Conservation (phyloP, 2,888 invertebrate species). For the Acleris holmiana region DNA sequence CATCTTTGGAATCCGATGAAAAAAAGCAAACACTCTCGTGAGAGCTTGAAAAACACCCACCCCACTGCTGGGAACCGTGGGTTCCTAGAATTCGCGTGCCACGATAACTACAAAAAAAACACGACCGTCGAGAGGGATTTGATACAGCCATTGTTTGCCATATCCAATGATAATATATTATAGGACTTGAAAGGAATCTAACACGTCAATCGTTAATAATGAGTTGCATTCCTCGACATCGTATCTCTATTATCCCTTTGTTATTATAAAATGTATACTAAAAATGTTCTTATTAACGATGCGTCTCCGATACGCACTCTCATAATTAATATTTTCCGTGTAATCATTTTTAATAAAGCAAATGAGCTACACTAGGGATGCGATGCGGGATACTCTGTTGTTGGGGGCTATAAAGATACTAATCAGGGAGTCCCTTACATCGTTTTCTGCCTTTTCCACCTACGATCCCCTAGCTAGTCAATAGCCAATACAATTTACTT, state of each 20-base stretch:
- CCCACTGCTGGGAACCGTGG: constrained; percentile 73
- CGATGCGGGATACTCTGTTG: too few species aligned
- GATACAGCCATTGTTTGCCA: constrained; percentile 52
- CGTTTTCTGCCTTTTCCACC: not conserved
- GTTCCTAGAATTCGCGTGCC: constrained; percentile 82
- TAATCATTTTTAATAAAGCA: too few species aligned
- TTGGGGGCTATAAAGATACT: not conserved
- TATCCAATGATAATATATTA: constrained; percentile 40
- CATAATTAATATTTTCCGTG: too few species aligned
- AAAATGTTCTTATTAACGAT: too few species aligned
- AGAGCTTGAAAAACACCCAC: constrained; percentile 63
- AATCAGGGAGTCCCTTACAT: not conserved
- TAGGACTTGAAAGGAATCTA: constrained; percentile 21
- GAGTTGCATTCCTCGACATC: constrained; percentile 30
- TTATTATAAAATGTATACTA: not conserved
- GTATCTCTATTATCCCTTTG: constrained; percentile 24
- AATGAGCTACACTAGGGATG: too few species aligned
- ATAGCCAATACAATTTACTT: constrained; percentile 51
- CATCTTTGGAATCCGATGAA: constrained; percentile 70
- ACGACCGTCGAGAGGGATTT: constrained; percentile 51
- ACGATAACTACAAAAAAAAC: constrained; percentile 41
- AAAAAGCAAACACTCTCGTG: constrained; percentile 73
- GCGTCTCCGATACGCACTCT: too few species aligned
- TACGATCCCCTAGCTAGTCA: constrained; percentile 15
- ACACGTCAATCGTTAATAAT: constrained; percentile 36